phyloP scores from a whole-genome alignment of 37 sponge, comb jelly and placozoan species.

The Sycon ciliatum region DNA sequence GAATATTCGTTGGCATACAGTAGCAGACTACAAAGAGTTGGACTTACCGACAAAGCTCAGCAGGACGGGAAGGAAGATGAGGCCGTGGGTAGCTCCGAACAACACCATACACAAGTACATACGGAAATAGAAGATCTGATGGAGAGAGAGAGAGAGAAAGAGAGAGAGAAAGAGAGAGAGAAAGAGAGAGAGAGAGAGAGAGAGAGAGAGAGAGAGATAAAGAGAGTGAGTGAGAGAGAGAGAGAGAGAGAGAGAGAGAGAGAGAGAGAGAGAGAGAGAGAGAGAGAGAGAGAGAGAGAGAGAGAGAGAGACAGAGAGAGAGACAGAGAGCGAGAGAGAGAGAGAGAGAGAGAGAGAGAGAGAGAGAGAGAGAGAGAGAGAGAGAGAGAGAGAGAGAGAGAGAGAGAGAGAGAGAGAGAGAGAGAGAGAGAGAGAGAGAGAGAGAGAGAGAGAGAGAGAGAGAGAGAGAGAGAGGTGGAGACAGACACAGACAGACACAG shows the following conservation, averaged over 20 bases:
- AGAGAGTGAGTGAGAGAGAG: not conserved
- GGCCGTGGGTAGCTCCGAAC: constrained; percentile 78
- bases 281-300: not conserved
- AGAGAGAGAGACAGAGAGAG: not conserved
- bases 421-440: too few species aligned
- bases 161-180: constrained; percentile 57
- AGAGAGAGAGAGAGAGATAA: constrained; percentile 73
- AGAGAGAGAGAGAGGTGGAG: too few species aligned
- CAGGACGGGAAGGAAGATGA: constrained; percentile 82
- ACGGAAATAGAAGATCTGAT: constrained; percentile 80
- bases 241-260: not conserved
- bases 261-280: not conserved
- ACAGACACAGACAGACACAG: too few species aligned
- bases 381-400: too few species aligned
- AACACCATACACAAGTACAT: constrained; percentile 97
- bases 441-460: too few species aligned
- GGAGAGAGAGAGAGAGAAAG: constrained; percentile 88
- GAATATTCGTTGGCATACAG: too few species aligned
- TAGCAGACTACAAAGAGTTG: too few species aligned
- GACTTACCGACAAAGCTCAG: constrained; percentile 87
- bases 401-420: not conserved
- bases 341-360: not conserved
- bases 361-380: too few species aligned
- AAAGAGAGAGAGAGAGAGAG: constrained; percentile 90
- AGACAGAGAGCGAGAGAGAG: not conserved